phyloP scores from a whole-genome alignment of 1,140 invertebrate species.

The Aphaenogaster ashmeadi region DNA sequence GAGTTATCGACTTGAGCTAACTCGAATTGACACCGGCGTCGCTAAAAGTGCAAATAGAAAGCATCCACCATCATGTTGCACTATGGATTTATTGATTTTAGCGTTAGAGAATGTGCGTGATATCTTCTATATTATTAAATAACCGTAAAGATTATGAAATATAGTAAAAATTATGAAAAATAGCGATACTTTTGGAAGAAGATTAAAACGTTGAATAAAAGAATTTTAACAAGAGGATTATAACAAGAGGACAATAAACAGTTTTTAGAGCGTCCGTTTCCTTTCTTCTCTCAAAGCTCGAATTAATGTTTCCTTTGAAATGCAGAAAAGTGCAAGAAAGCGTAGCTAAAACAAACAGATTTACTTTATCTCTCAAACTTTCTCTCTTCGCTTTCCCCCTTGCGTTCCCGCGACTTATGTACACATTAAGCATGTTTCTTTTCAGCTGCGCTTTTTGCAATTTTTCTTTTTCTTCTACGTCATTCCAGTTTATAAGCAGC shows the following conservation, averaged over 20 bases:
- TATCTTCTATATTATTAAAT: slow-evolving; percentile 72
- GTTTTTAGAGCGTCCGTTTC: not conserved
- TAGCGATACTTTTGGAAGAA: slow-evolving; percentile 89
- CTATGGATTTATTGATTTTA: not conserved
- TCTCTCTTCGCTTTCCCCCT: slow-evolving; percentile 11
- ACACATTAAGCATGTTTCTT: slow-evolving; percentile 1
- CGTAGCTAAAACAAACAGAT: slow-evolving; percentile 26
- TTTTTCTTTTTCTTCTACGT: not conserved
- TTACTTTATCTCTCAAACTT: slow-evolving; percentile 23
- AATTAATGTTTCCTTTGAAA: not conserved
- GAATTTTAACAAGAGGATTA: not conserved
- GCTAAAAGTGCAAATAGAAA: slow-evolving; percentile 3
- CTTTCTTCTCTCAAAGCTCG: not conserved
- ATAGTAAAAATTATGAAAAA: not conserved
- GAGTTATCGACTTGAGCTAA: slow-evolving; percentile 28
- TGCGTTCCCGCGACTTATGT: not conserved
- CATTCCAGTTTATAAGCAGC: not conserved
- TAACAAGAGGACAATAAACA: not conserved
- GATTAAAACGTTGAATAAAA: slow-evolving; percentile 89
- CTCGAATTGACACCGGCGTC: not conserved
- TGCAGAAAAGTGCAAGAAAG: slow-evolving; percentile 38
- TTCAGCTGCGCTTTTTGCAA: not conserved
- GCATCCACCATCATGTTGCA: not conserved
- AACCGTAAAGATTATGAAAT: not conserved
- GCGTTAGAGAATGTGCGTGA: not conserved